Evolutionary conservation across 2,113 vertebrate genomes (phyloP).

Genomic region (Hemichromis elongatus): DNA sequence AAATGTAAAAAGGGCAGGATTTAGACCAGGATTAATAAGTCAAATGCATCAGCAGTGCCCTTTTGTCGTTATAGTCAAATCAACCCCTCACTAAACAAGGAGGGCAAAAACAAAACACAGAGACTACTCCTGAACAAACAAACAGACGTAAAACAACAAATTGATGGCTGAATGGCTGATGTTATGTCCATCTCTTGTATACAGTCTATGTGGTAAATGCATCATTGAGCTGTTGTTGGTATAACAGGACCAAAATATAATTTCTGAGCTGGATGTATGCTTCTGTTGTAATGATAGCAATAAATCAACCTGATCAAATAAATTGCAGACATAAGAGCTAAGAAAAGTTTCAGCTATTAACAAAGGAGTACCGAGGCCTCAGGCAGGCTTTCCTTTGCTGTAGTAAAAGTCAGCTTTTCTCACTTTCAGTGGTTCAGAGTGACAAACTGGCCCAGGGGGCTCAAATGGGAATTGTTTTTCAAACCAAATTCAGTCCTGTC

Average conservation of each 20-base stretch:
- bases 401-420: neutral
- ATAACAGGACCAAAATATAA: neutral
- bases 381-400: neutral
- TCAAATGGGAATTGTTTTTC: neutral
- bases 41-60: neutral
- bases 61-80: neutral
- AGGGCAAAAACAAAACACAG: neutral
- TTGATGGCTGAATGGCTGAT: neutral
- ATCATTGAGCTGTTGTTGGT: neutral
- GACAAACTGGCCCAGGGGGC: neutral
- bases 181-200: neutral
- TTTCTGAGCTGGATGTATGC: neutral
- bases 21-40: neutral
- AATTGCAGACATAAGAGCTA: neutral
- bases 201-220: neutral
- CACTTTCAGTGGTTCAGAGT: neutral
- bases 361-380: neutral
- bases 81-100: neutral
- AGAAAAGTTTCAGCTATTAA: neutral
- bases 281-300: neutral
- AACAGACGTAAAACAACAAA: neutral
- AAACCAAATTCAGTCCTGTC: neutral
- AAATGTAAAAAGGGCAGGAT: neutral
- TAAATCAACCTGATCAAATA: neutral
- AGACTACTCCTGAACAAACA: neutral